phyloP scores from a whole-genome alignment of 1,140 invertebrate genomes.

The Orussus abietinus region DNA sequence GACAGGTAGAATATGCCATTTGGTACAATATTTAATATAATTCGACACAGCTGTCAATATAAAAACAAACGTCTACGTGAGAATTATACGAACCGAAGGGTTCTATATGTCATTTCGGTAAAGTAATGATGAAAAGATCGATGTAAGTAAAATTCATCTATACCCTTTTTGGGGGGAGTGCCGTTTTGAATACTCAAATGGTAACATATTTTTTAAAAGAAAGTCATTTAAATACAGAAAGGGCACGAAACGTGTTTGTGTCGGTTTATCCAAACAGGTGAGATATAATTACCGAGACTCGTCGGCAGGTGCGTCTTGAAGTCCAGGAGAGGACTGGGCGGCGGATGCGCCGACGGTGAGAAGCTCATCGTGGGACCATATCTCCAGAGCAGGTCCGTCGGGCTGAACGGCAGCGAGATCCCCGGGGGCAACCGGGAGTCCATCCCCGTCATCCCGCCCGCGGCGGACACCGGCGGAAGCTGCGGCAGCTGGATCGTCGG shows the following conservation, averaged over 20 bases:
- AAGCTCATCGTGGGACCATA: conserved; percentile 67
- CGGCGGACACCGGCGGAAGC: conserved; percentile 58
- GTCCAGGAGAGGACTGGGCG: conserved; percentile 70
- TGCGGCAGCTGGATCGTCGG: conserved; percentile 57
- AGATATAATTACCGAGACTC: conserved; percentile 57
- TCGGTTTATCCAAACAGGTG: neutral
- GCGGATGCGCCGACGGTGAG: conserved; percentile 60
- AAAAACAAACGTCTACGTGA: too few species aligned
- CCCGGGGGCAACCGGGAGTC: conserved; percentile 61
- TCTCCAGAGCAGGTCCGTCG: conserved; percentile 76
- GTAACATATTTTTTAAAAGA: too few species aligned
- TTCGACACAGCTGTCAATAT: too few species aligned
- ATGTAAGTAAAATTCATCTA: too few species aligned
- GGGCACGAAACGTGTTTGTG: neutral
- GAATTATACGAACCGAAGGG: too few species aligned
- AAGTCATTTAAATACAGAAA: neutral
- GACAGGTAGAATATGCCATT: too few species aligned
- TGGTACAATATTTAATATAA: too few species aligned
- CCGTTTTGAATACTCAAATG: too few species aligned
- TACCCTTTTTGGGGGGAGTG: too few species aligned
- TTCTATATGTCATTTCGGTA: too few species aligned
- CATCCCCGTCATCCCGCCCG: conserved; percentile 54
- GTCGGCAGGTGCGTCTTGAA: conserved; percentile 81
- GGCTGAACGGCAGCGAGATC: conserved; percentile 65
- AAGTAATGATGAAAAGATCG: too few species aligned